A percentile compares a stretch with the other conserved stretches of the same genome.
These are phyloP conservation scores for Crotalus helleri DNA, from an alignment of 2,113 vertebrate species.

Conservation along the genomic window DNA sequence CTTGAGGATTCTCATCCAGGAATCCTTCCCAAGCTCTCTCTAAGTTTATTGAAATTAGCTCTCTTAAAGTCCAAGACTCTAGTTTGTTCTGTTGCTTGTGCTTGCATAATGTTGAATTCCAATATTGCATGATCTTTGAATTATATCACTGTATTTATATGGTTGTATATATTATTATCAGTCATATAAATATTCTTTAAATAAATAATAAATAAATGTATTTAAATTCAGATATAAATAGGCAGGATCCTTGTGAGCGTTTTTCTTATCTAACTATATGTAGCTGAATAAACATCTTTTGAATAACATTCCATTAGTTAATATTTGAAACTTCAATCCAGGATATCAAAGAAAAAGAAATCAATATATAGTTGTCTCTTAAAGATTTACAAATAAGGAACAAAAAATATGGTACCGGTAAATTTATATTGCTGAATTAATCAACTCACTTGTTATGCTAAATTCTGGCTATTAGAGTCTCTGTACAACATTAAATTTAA, in stretches of 20 bases:
- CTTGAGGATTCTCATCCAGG: too few relatives aligned
- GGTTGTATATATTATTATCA: not conserved
- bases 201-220: not conserved
- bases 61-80: too few relatives aligned
- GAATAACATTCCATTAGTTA: not conserved
- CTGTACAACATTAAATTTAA: not conserved
- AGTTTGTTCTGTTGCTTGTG: too few relatives aligned
- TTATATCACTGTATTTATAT: not conserved
- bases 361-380: not conserved
- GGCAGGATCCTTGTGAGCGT: not conserved
- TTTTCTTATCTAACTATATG: not conserved
- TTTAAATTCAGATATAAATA: not conserved
- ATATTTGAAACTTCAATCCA: not conserved
- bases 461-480: not conserved
- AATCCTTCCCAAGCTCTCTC: too few relatives aligned
- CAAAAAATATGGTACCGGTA: not conserved
- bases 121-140: not conserved
- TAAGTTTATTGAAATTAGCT: too few relatives aligned
- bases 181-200: not conserved
- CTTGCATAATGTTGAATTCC: too few relatives aligned
- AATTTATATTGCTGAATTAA: not conserved
- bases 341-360: not conserved
- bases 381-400: not conserved
- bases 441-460: not conserved
- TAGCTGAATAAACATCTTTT: not conserved